Conservation (phyloP, 2,888 invertebrate genomes). For the Meiosimyza platycephala region DNA sequence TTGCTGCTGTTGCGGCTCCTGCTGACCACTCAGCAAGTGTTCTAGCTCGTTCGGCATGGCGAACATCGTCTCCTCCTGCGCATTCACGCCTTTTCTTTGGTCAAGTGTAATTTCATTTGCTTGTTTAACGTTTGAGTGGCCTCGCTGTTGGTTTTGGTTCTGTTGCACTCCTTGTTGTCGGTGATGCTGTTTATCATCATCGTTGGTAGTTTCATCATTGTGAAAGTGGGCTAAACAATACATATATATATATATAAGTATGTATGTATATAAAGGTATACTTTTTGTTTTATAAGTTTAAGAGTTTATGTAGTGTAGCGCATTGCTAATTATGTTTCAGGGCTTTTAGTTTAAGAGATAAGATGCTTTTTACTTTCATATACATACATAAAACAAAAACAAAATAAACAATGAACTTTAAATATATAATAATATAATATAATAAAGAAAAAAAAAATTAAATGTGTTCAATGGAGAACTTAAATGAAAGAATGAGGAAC, state of each 20-base stretch:
- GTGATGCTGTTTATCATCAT: conserved; percentile 8
- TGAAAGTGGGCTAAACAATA: conserved; percentile 14
- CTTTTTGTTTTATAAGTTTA: too few relatives aligned
- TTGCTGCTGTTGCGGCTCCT: conserved; percentile 36
- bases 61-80: conserved; percentile 18
- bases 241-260: background rate
- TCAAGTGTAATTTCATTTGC: conserved; percentile 46
- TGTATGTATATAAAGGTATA: too few relatives aligned
- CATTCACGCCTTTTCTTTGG: conserved; percentile 30
- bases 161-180: conserved; percentile 16
- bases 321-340: too few relatives aligned
- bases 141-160: conserved; percentile 31
- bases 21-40: conserved; percentile 46
- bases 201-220: conserved; percentile 11
- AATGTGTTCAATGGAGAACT: too few relatives aligned
- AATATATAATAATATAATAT: too few relatives aligned
- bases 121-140: conserved; percentile 45
- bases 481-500: too few relatives aligned
- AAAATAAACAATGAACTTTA: too few relatives aligned
- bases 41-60: conserved; percentile 40
- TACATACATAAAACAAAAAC: too few relatives aligned
- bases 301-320: too few relatives aligned
- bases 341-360: too few relatives aligned
- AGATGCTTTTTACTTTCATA: too few relatives aligned
- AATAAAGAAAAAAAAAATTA: too few relatives aligned